Evolutionary conservation across 2,888 invertebrate genomes (phyloP).

Genomic region (Lobophora halterata): DNA sequence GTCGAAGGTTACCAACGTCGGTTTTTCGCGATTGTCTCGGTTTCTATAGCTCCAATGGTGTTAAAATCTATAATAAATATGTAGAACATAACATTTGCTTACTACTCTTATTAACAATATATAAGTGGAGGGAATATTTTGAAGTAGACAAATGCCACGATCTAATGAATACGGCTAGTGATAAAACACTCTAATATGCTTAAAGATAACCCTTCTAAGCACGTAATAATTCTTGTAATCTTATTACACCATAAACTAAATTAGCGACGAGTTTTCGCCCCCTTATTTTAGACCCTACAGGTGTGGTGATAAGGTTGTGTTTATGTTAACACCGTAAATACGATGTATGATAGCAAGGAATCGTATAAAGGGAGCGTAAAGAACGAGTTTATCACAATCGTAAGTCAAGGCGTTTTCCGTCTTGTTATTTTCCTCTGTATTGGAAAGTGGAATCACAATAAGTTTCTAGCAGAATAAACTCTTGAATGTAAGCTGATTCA

Average conservation of each 20-base stretch:
- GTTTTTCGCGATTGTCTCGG: too few species aligned
- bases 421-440: neutral
- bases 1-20: too few species aligned
- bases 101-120: too few species aligned
- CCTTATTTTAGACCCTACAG: conserved; percentile 16
- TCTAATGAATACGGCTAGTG: too few species aligned
- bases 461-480: too few species aligned
- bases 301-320: conserved; percentile 15
- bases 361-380: conserved; percentile 36
- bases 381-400: conserved; percentile 34
- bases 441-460: too few species aligned
- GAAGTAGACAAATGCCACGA: too few species aligned
- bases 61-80: too few species aligned
- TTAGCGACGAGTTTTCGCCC: conserved; percentile 22
- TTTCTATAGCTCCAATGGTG: too few species aligned
- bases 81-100: too few species aligned
- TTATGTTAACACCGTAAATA: conserved; percentile 26
- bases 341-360: conserved; percentile 27
- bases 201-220: conserved; percentile 13
- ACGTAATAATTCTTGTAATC: conserved; percentile 26
- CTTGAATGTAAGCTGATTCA: too few species aligned
- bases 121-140: too few species aligned
- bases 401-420: conserved; percentile 26
- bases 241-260: conserved; percentile 27
- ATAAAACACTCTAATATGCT: conserved; percentile 12